Base-by-base conservation (phyloP, 2,113 vertebrate species). In the Butorides virescens region DNA sequence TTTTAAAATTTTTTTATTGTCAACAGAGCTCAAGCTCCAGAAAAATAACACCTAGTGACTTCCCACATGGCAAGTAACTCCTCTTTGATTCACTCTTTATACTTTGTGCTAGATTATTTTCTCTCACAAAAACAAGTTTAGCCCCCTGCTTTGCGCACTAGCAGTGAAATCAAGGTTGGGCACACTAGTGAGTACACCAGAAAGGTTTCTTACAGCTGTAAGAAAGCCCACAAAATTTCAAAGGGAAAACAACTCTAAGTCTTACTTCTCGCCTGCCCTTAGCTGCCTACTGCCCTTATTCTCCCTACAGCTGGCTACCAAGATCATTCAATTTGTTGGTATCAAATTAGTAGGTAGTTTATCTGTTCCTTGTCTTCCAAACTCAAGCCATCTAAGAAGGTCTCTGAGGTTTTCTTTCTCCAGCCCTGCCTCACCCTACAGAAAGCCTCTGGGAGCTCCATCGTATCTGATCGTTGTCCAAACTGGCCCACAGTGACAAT, bases 61-160 rank as follows among this genome's bases (percentile, higher is more conserved):
- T 58, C 85, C 71, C 17, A 21, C 15, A 21, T 1, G 27, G 25
- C 46, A 22, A 61, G 55, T 36, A 72, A 65, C n/a, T 44, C 13
- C 37, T 49, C 42, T 72, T 89, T 58, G 52, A 75, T 67, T 87
- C 47, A 81, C n/a, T 63, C 32, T 26, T 74, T 13, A 5, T 37
- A 67, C 42, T 78, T 95, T 67, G 65, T 75, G 68, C 55, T 72
- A 29, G 49, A 32, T 55, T 36, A 74, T 74, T 88, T 92, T 91
- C 49, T 70, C 34, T 42, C 72, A 68, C 27, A 65, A 52, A 82
- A 63, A 5, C 16, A n/a, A 16, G 27, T 52, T 65, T 42, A 70
- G 11, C 27, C 7, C 11, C 10, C 11, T 8, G 4, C 37, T 50
- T 70, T 36, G 44, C 0, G 0, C 55, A 30, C 36, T 1, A 63